Evolutionary conservation across 2,888 invertebrate species (phyloP).

Genomic region (Gandaritis pyraliata): DNA sequence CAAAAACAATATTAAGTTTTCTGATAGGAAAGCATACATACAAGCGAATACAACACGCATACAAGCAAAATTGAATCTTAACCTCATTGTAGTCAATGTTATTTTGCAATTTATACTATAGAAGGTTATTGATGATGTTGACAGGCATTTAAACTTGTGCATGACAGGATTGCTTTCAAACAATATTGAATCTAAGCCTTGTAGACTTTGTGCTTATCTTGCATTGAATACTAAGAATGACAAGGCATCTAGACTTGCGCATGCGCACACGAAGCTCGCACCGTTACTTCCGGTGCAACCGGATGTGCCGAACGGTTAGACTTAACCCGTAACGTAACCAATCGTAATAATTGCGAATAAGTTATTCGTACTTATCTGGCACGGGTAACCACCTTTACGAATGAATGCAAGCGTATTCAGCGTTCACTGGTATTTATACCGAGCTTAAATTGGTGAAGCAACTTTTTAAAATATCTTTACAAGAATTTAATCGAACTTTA

Average conservation of each 20-base stretch:
- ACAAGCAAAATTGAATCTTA: no score
- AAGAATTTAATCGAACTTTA: no score
- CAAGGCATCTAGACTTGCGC: slow-evolving; percentile 40
- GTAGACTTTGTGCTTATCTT: neutral
- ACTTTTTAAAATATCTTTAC: neutral
- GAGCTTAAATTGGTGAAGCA: slow-evolving; percentile 3
- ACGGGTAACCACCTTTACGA: slow-evolving; percentile 24
- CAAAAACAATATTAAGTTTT: no score
- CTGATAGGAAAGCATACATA: no score
- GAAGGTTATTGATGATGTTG: no score
- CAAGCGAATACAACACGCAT: no score
- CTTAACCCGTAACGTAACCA: slow-evolving; percentile 33
- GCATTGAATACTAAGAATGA: neutral
- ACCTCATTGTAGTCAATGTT: no score
- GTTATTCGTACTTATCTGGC: slow-evolving; percentile 27
- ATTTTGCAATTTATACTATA: no score
- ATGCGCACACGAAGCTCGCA: slow-evolving; percentile 60
- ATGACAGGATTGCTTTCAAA: no score
- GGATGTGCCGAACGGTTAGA: slow-evolving; percentile 51
- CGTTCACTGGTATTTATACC: slow-evolving; percentile 11
- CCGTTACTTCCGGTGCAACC: slow-evolving; percentile 71
- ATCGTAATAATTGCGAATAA: slow-evolving; percentile 26
- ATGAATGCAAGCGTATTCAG: slow-evolving; percentile 19
- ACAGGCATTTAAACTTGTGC: no score
- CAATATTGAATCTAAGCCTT: neutral